Percentiles rank a stretch among this genome's conserved stretches.
Conservation (phyloP, 2,113 vertebrate species). For the Plecturocebus donacophilus region DNA sequence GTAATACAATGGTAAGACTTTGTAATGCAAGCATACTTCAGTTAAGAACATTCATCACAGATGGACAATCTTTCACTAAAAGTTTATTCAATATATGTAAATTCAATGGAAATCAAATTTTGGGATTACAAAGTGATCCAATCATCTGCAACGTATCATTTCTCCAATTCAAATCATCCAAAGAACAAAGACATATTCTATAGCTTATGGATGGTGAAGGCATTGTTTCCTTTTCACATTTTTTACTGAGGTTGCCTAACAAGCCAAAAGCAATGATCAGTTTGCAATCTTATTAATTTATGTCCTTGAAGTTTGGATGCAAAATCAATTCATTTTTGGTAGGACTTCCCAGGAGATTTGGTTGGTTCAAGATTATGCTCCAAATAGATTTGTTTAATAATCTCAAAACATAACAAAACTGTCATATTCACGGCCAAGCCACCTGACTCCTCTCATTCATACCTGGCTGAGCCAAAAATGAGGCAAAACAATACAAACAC, state of each 20-base stretch:
- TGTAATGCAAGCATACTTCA: neutral
- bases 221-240: neutral
- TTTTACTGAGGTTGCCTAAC: constrained; percentile 25
- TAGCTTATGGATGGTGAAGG: neutral
- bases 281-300: constrained; percentile 52
- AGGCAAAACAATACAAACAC: constrained; percentile 2
- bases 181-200: neutral
- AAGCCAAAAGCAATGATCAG: neutral
- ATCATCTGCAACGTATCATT: neutral
- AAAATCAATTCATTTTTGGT: constrained; percentile 56
- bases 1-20: neutral
- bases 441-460: neutral
- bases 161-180: constrained; percentile 15
- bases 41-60: neutral
- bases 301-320: constrained; percentile 39
- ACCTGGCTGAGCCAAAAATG: neutral
- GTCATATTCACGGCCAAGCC: constrained; percentile 16
- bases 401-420: constrained; percentile 45
- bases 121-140: neutral
- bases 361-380: constrained; percentile 41
- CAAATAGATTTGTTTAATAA: constrained; percentile 56
- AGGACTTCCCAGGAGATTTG: constrained; percentile 46
- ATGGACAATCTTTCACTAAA: neutral
- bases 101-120: neutral
- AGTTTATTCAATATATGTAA: neutral